These are phyloP conservation scores for Eucera pruinosa DNA, from an alignment of 2,888 invertebrate genomes.

Conservation along the genomic window DNA sequence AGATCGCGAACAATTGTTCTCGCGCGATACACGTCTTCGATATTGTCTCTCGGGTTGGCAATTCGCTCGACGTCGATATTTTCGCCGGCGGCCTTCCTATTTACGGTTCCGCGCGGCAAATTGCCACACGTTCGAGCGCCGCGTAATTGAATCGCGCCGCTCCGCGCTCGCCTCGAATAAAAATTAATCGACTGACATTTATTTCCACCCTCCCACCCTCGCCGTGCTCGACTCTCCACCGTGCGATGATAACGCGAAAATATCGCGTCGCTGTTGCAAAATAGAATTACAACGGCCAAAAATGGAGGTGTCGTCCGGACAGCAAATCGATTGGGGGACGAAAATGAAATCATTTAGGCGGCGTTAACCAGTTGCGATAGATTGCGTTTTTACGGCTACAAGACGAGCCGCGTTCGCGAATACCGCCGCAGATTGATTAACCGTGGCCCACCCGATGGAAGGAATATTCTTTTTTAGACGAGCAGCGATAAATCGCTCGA, in stretches of 20 bases:
- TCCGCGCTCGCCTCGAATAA: conserved; percentile 50
- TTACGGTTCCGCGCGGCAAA: conserved; percentile 52
- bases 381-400: neutral
- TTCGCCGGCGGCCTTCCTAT: conserved; percentile 54
- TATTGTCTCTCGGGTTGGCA: conserved; percentile 53
- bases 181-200: conserved; percentile 64
- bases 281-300: conserved; percentile 62
- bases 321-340: conserved; percentile 48
- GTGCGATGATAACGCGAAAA: conserved; percentile 57
- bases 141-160: conserved; percentile 59
- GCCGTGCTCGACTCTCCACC: conserved; percentile 12
- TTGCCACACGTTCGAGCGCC: conserved; percentile 55
- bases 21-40: conserved; percentile 30
- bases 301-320: conserved; percentile 58
- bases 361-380: conserved; percentile 1
- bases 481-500: neutral
- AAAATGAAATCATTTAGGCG: conserved; percentile 41
- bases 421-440: neutral
- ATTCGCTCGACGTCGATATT: conserved; percentile 59
- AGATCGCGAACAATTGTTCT: conserved; percentile 31
- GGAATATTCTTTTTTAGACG: neutral
- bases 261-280: conserved; percentile 55
- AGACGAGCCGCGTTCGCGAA: neutral
- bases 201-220: conserved; percentile 47
- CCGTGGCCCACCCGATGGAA: neutral